Percentiles rank a stretch among this genome's conserved stretches.
Conservation (phyloP, 2,113 vertebrate genomes). For the Mus spicilegus region DNA sequence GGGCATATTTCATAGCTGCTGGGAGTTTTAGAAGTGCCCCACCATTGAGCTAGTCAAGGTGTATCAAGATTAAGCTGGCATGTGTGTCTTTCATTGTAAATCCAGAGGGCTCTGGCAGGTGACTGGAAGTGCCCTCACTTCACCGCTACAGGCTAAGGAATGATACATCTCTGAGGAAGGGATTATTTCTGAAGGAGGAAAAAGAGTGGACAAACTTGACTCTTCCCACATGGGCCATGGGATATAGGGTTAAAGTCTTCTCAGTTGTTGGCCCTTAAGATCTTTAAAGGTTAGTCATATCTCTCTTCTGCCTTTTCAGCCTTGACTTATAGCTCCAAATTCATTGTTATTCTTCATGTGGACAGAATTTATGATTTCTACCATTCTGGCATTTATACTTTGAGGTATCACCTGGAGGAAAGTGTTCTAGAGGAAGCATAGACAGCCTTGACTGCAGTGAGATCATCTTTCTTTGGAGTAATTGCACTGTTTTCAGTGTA, state of each 20-base stretch:
- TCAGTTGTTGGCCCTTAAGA: neutral
- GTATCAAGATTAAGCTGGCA: no score
- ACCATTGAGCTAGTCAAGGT: no score
- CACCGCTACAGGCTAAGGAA: neutral
- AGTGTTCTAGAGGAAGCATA: neutral
- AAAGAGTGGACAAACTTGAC: neutral
- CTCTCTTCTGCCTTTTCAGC: slow-evolving; percentile 25
- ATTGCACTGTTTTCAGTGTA: neutral
- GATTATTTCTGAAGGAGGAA: slow-evolving; percentile 1
- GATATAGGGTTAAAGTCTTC: neutral
- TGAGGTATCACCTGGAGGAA: neutral
- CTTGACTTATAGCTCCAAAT: neutral
- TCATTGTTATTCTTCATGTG: neutral
- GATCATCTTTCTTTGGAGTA: neutral
- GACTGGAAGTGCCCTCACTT: no score
- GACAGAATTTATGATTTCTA: neutral
- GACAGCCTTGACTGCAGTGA: neutral
- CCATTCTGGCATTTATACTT: neutral
- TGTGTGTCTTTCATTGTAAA: no score
- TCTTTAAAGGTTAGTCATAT: neutral
- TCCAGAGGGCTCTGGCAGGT: no score
- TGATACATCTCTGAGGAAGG: neutral
- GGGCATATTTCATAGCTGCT: no score
- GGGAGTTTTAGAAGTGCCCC: no score
- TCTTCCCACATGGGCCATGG: neutral